A percentile compares a stretch with the other conserved stretches of the same genome.
Conservation (phyloP, 2,797 vertebrate genomes). For the Paramormyrops hopkinsi region DNA sequence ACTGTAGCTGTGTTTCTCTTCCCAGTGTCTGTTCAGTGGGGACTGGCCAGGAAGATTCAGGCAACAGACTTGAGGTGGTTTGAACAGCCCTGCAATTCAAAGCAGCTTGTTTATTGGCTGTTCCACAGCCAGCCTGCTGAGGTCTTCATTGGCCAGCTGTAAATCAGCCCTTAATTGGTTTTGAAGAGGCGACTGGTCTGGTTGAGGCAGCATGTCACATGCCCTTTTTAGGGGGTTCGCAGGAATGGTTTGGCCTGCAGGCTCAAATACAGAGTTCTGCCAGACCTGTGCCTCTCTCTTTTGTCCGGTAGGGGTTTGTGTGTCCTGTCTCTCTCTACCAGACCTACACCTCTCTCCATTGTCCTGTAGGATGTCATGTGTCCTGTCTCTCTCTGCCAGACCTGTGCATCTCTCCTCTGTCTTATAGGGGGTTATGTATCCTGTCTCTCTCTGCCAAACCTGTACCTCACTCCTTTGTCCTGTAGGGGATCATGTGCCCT, state of each 20-base stretch:
- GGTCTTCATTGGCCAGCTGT: background rate
- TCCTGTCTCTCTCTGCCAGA: background rate
- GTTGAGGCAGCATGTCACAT: background rate
- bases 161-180: background rate
- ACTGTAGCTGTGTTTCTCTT: background rate
- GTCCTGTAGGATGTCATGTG: background rate
- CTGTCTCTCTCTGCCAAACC: background rate
- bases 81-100: background rate
- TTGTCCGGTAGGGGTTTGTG: background rate
- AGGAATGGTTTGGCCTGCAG: background rate
- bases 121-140: background rate
- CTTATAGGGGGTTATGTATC: background rate
- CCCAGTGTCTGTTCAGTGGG: background rate
- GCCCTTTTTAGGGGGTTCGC: background rate
- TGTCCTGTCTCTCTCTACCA: background rate
- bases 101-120: background rate
- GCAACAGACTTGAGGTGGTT: background rate
- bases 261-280: background rate
- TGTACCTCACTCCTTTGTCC: background rate
- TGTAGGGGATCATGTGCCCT: background rate
- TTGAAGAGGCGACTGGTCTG: background rate
- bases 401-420: background rate
- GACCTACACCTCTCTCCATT: background rate
- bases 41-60: background rate
- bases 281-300: background rate